Percentiles rank a stretch among this genome's conserved stretches.
phyloP scores from a whole-genome alignment of 2,888 invertebrate genomes.

The Danaus chrysippus region DNA sequence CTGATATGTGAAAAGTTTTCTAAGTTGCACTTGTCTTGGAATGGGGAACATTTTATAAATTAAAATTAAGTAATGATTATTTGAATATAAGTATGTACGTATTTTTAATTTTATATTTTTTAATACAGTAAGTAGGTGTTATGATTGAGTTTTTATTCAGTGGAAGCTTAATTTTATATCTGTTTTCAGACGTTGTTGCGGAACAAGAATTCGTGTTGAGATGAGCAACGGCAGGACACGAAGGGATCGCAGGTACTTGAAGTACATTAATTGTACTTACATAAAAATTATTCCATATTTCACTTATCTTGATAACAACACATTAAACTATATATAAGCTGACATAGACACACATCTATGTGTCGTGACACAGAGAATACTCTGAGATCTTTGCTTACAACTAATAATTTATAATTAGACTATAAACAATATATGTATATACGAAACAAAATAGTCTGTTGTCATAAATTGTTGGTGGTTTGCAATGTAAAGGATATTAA shows the following conservation, averaged over 20 bases:
- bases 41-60: slow-evolving; percentile 60
- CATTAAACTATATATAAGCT: slow-evolving; percentile 8
- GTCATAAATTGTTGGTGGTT: slow-evolving; percentile 4
- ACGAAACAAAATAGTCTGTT: not conserved
- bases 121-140: too few species aligned
- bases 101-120: slow-evolving; percentile 10
- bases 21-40: slow-evolving; percentile 54
- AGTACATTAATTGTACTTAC: slow-evolving; percentile 32
- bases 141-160: not conserved
- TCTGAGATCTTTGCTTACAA: not conserved
- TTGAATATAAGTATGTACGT: not conserved
- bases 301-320: slow-evolving; percentile 14
- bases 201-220: slow-evolving; percentile 93
- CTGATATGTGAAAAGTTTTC: slow-evolving; percentile 51
- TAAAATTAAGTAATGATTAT: not conserved
- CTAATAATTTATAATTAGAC: slow-evolving; percentile 6
- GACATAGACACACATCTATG: slow-evolving; percentile 16
- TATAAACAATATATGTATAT: not conserved
- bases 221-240: slow-evolving; percentile 94
- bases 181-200: slow-evolving; percentile 87
- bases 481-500: slow-evolving; percentile 16
- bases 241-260: slow-evolving; percentile 80
- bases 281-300: slow-evolving; percentile 9
- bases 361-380: not conserved
- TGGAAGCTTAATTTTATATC: not conserved